A percentile compares a stretch with the other conserved stretches of the same genome.
Conservation (phyloP, 1,140 invertebrate species). For the Teleogryllus occipitalis region DNA sequence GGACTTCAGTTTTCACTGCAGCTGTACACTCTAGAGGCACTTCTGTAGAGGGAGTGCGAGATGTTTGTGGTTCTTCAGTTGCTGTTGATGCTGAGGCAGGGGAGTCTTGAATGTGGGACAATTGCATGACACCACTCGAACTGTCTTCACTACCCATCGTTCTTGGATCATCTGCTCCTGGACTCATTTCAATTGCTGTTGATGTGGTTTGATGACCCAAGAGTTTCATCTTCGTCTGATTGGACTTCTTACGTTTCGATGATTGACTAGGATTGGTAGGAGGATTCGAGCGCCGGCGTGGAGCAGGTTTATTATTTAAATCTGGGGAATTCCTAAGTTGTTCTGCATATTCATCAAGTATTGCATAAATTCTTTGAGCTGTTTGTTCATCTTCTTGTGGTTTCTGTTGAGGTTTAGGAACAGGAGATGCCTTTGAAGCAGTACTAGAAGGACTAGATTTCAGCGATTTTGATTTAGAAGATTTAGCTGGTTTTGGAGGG, state of each 20-base stretch:
- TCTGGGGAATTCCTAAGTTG: constrained; percentile 70
- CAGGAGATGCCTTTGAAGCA: constrained; percentile 50
- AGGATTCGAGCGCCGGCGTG: constrained; percentile 60
- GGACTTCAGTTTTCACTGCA: constrained; percentile 33
- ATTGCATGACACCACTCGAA: constrained; percentile 53
- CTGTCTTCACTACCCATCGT: constrained; percentile 64
- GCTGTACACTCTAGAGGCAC: constrained; percentile 25
- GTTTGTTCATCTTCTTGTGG: constrained; percentile 74
- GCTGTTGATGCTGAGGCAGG: constrained; percentile 20
- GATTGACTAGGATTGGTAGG: constrained; percentile 60
- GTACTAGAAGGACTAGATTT: constrained; percentile 47
- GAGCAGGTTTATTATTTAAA: constrained; percentile 70
- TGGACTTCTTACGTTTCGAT: constrained; percentile 63
- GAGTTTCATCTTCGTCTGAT: constrained; percentile 46
- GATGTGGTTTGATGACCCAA: constrained; percentile 39
- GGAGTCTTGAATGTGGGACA: constrained; percentile 40
- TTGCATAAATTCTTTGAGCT: constrained; percentile 69
- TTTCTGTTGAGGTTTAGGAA: constrained; percentile 62
- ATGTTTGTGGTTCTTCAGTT: constrained; percentile 5
- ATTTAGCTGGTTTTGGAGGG: constrained; percentile 44
- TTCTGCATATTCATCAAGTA: constrained; percentile 71
- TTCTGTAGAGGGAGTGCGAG: constrained; percentile 19
- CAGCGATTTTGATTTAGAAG: constrained; percentile 43
- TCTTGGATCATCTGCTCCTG: constrained; percentile 51
- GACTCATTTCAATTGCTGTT: constrained; percentile 44